Evolutionary conservation across 2,113 vertebrate species (phyloP).

Genomic region (Hippocampus mohnikei): DNA sequence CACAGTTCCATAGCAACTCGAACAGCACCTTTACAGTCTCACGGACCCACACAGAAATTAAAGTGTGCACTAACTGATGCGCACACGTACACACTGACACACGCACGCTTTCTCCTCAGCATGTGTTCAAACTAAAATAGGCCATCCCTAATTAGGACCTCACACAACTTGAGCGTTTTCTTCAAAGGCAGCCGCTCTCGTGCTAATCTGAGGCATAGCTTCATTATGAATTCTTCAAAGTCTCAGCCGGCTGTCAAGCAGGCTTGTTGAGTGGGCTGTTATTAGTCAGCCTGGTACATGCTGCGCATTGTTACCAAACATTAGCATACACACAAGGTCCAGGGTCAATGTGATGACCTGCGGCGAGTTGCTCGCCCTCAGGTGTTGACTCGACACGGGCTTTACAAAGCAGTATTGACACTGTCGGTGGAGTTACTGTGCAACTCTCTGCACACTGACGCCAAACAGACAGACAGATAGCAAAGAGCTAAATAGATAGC

Average conservation of each 20-base stretch:
- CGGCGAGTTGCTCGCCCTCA: conserved; percentile 57
- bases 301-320: conserved; percentile 48
- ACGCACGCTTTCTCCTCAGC: conserved; percentile 38
- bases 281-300: conserved; percentile 53
- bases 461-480: not conserved
- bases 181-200: conserved; percentile 70
- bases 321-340: conserved; percentile 37
- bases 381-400: conserved; percentile 69
- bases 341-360: conserved; percentile 41
- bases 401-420: conserved; percentile 69
- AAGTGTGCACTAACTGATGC: not conserved
- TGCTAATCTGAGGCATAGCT: conserved; percentile 71
- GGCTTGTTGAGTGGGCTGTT: conserved; percentile 63
- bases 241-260: conserved; percentile 69
- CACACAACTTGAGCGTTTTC: conserved; percentile 71
- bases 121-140: conserved; percentile 66
- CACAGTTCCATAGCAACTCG: conserved; percentile 13
- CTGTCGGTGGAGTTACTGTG: conserved; percentile 42
- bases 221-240: conserved; percentile 74
- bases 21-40: conserved; percentile 8
- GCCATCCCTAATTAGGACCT: conserved; percentile 73
- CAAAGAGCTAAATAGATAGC: conserved; percentile 34
- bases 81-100: not conserved
- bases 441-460: conserved; percentile 46
- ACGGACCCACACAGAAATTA: not conserved